phyloP scores from a whole-genome alignment of 2,888 invertebrate genomes.

The Patella ulyssiponensis region DNA sequence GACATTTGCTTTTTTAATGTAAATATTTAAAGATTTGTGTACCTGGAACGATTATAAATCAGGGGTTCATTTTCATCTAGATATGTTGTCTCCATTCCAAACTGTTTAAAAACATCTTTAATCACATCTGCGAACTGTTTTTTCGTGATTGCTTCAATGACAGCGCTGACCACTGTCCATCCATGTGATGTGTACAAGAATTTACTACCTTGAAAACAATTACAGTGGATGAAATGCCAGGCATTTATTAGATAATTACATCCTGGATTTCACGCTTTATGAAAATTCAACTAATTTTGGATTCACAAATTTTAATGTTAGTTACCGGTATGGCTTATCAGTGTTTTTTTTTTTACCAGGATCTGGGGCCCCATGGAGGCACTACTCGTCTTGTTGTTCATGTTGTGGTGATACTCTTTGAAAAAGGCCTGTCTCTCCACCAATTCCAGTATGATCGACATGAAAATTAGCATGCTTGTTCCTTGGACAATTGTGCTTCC shows the following conservation, averaged over 20 bases:
- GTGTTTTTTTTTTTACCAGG: neutral
- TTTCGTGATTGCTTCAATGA: conserved; percentile 74
- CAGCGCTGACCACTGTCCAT: conserved; percentile 76
- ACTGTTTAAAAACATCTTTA: conserved; percentile 69
- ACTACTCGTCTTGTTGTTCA: no score
- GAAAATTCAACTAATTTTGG: neutral
- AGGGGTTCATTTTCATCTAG: conserved; percentile 75
- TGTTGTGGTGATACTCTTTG: no score
- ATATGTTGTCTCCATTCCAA: conserved; percentile 75
- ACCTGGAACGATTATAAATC: conserved; percentile 75
- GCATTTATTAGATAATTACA: neutral
- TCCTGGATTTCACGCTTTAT: neutral
- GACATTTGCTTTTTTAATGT: no score
- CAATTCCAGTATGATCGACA: no score
- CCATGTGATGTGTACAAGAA: conserved; percentile 76
- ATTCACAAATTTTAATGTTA: neutral
- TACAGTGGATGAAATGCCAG: neutral
- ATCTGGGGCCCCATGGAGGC: no score
- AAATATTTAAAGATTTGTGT: conserved; percentile 8
- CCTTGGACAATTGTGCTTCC: no score
- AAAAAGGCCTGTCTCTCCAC: no score
- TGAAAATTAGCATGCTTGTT: no score
- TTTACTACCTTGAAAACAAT: conserved; percentile 60
- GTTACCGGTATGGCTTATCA: no score
- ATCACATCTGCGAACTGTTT: conserved; percentile 64